phyloP scores from a whole-genome alignment of 37 sponge, comb jelly and placozoan genomes.

The Dysidea cf. avara region DNA sequence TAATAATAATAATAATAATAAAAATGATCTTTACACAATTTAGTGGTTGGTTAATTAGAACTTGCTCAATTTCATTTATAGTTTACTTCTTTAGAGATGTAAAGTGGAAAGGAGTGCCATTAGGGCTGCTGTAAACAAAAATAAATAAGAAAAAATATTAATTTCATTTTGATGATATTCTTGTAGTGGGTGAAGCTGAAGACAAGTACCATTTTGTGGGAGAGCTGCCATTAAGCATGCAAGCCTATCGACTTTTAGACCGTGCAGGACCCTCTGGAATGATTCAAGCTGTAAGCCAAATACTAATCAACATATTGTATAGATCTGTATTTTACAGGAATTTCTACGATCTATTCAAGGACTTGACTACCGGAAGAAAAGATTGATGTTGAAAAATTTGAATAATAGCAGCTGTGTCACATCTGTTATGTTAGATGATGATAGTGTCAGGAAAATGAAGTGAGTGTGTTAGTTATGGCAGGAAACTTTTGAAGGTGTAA shows the following conservation, averaged over 20 bases:
- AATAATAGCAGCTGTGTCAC: neutral
- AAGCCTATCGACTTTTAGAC: slow-evolving; percentile 49
- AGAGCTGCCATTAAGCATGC: slow-evolving; percentile 53
- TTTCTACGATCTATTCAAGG: slow-evolving; percentile 5
- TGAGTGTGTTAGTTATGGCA: slow-evolving; percentile 2
- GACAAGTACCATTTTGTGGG: slow-evolving; percentile 12
- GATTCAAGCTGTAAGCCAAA: slow-evolving; percentile 18
- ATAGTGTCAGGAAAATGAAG: slow-evolving; percentile 14
- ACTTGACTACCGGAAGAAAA: slow-evolving; percentile 3
- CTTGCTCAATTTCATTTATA: too few relatives aligned
- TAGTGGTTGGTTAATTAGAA: too few relatives aligned
- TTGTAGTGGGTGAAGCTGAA: too few relatives aligned
- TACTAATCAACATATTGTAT: neutral
- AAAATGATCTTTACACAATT: too few relatives aligned
- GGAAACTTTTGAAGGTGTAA: too few relatives aligned
- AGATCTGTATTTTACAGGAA: too few relatives aligned
- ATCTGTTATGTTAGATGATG: slow-evolving; percentile 13
- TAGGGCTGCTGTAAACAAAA: too few relatives aligned
- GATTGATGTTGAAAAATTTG: slow-evolving; percentile 11
- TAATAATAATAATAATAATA: too few relatives aligned
- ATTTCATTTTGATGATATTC: too few relatives aligned
- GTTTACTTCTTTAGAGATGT: too few relatives aligned
- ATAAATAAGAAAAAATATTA: too few relatives aligned
- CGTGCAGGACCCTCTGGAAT: slow-evolving; percentile 53
- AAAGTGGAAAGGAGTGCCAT: too few relatives aligned